Conservation (phyloP, 1,140 invertebrate genomes). For the Nasonia longicornis region DNA sequence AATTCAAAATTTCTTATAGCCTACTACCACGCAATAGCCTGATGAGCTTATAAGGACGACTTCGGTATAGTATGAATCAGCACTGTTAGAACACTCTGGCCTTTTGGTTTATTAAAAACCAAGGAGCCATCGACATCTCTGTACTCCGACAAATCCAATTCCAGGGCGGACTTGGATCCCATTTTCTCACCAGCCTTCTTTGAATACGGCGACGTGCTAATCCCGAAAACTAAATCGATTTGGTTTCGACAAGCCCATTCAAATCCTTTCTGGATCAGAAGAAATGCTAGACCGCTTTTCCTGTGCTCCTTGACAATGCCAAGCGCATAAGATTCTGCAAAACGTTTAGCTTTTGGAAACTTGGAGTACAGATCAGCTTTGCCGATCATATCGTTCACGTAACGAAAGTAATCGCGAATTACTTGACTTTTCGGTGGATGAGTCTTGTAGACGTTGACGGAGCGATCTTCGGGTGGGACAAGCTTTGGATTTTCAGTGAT, state of each 20-base stretch:
- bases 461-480: not conserved
- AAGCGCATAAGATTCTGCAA: conserved; percentile 51
- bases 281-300: conserved; percentile 41
- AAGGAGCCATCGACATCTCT: conserved; percentile 20
- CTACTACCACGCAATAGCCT: too few species aligned
- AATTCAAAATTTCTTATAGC: too few species aligned
- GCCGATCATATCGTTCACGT: conserved; percentile 45
- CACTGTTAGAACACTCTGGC: conserved; percentile 45
- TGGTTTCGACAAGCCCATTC: conserved; percentile 17
- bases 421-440: conserved; percentile 3
- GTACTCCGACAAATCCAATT: conserved; percentile 48
- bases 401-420: conserved; percentile 42
- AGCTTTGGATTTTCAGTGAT: conserved; percentile 39
- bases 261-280: conserved; percentile 39
- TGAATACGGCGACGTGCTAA: conserved; percentile 50
- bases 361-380: conserved; percentile 19
- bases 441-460: conserved; percentile 14
- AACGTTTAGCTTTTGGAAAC: conserved; percentile 35
- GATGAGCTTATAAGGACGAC: too few species aligned
- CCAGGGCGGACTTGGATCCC: conserved; percentile 40
- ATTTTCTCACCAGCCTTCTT: conserved; percentile 45
- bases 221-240: conserved; percentile 49
- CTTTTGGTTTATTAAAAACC: conserved; percentile 43
- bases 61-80: conserved; percentile 10
- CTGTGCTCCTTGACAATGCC: conserved; percentile 48